Base-by-base conservation (phyloP, 23 tunicate genomes). In the Oikopleura vanhoeffeni region DNA sequence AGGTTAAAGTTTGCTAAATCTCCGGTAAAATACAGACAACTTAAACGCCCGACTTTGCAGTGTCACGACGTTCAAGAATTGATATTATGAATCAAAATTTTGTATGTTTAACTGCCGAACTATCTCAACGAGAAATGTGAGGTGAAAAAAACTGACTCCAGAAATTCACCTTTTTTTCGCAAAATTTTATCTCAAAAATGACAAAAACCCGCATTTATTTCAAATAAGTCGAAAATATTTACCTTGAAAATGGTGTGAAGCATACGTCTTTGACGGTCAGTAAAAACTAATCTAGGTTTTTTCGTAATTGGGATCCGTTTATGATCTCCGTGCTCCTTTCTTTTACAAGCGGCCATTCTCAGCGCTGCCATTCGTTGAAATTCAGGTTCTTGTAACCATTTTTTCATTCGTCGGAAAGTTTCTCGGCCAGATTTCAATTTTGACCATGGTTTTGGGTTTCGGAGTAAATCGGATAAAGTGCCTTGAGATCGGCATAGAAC, bases 401-500 rank as follows among this genome's bases (percentile, higher is more conserved):
- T 88, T 83, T 86, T 85, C 99, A 95, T 95, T 58, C 91, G 86
- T 84, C 99, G 83, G 41, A 95, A 95, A 0, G 99, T 95, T 86
- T 95, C 99, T 8, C 99, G 88, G 0, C 99, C 99, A 49, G 92
- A 89, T 84, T 95, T 95, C 86, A 95, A 84, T 76, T 95, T 95
- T n/a, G 91, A 88, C 99, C 99, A 95, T 0, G 99, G 99, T 84
- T 95, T 95, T 33, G 99, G 99, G 82, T 95, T 95, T 39, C 99
- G 84, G 35, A 95, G 88, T n/a, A 95, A 96, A 84, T 95, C 99
- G 40, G 96, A 90, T 40, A 95, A 90, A 35, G 99, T 95, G 39
- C 99, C 99, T 84, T 95, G 99, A 76, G 96, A 90, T 0, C 99
- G 87, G 57, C 87, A 83, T 39, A 95, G 60, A 4, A 95, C 90